Percentiles rank a stretch among this genome's conserved stretches.
Evolutionary conservation across 2,113 vertebrate species (phyloP).

Genomic region (Astur gentilis): DNA sequence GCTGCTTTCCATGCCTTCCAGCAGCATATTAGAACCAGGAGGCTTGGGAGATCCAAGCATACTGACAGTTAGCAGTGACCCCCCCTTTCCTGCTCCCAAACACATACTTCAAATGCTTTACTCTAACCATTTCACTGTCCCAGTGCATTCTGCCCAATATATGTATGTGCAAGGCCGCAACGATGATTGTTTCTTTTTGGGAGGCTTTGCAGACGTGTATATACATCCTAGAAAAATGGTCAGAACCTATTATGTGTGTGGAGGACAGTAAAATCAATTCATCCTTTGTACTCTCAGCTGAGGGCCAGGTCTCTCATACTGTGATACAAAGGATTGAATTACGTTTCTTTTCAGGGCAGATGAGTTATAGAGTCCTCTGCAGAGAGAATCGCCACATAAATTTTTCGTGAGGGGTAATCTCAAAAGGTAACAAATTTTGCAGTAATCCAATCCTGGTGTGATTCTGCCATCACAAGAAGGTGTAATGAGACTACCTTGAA

Average conservation of each 20-base stretch:
- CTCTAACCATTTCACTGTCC: conserved; percentile 41
- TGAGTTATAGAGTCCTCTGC: conserved; percentile 20
- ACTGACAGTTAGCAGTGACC: conserved; percentile 12
- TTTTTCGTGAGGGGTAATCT: not conserved
- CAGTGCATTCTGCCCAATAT: not conserved
- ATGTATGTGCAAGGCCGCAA: not conserved
- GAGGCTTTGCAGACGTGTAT: not conserved
- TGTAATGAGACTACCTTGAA: not conserved
- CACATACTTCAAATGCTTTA: conserved; percentile 48
- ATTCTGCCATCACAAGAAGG: conserved; percentile 19
- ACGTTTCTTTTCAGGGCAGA: not conserved
- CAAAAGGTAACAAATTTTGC: conserved; percentile 40
- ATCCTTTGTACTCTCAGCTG: not conserved
- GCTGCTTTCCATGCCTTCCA: conserved; percentile 35
- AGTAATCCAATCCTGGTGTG: not conserved
- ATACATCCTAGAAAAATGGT: not conserved
- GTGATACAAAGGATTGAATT: not conserved
- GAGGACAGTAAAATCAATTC: not conserved
- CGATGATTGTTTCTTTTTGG: conserved; percentile 1
- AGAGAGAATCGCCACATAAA: conserved; percentile 9
- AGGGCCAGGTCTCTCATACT: not conserved
- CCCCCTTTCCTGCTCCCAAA: conserved; percentile 24
- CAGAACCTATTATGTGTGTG: not conserved
- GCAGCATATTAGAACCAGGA: conserved; percentile 62
- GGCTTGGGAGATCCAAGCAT: conserved; percentile 35